Conservation (phyloP, 2,888 invertebrate species). For the Liodrosophila aerea region DNA sequence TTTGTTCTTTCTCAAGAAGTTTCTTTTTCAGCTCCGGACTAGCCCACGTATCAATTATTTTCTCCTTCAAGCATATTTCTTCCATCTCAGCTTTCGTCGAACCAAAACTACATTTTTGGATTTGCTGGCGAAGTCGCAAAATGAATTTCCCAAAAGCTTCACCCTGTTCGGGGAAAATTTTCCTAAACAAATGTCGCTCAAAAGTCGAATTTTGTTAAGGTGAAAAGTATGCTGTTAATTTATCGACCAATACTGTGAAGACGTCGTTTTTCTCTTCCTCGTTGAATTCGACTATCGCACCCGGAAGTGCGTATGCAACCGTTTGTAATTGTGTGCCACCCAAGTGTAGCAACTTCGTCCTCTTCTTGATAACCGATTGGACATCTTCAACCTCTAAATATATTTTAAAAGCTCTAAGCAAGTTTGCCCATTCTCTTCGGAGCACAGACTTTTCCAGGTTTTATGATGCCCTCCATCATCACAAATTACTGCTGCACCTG, state of each 20-base stretch:
- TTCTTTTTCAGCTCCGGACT: slow-evolving; percentile 2
- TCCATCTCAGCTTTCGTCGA: no score
- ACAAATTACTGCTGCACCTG: no score
- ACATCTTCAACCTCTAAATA: slow-evolving; percentile 3
- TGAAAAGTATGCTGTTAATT: not conserved
- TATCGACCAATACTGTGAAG: not conserved
- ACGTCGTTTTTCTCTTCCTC: not conserved
- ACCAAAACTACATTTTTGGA: no score
- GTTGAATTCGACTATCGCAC: not conserved
- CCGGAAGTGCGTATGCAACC: not conserved
- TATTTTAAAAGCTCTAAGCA: slow-evolving; percentile 1
- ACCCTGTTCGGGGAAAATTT: not conserved
- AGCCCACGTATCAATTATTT: slow-evolving; percentile 1
- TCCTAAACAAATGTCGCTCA: not conserved
- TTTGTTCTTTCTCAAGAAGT: slow-evolving; percentile 21
- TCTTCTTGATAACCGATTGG: slow-evolving; percentile 6
- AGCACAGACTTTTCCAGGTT: slow-evolving; percentile 4
- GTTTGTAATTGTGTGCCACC: not conserved
- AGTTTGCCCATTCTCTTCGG: slow-evolving; percentile 5
- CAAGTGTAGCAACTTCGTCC: slow-evolving; percentile 14
- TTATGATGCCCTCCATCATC: not conserved
- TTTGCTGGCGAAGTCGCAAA: no score
- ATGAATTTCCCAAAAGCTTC: no score
- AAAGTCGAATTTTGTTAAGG: not conserved
- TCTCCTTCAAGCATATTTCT: no score